Conservation (phyloP, 2,888 invertebrate genomes). For the Callosobruchus maculatus region DNA sequence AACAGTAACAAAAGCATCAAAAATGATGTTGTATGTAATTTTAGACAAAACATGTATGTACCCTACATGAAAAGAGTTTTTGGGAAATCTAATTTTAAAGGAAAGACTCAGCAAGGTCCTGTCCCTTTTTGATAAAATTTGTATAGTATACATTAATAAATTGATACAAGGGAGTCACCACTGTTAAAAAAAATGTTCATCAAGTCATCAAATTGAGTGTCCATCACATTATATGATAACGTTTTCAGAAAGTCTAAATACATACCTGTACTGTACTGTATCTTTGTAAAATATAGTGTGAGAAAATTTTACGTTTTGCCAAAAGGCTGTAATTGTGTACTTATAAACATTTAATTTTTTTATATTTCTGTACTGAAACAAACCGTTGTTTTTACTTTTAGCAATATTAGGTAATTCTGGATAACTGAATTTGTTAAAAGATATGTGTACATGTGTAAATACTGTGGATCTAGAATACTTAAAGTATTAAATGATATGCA, state of each 20-base stretch:
- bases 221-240: neutral
- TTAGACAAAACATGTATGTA: too few species aligned
- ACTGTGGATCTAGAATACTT: neutral
- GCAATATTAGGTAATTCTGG: neutral
- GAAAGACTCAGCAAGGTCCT: too few species aligned
- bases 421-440: neutral
- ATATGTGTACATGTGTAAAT: neutral
- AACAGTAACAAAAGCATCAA: too few species aligned
- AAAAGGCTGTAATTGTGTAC: neutral
- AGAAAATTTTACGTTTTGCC: neutral
- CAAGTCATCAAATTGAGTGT: too few species aligned
- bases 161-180: too few species aligned
- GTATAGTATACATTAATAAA: too few species aligned
- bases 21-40: too few species aligned
- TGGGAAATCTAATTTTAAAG: too few species aligned
- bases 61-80: too few species aligned
- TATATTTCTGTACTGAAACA: neutral
- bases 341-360: neutral
- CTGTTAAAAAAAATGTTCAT: too few species aligned
- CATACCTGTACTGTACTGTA: neutral
- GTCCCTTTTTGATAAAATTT: too few species aligned
- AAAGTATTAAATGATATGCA: conserved; percentile 7
- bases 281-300: neutral
- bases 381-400: neutral
- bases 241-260: neutral